A percentile compares a stretch with the other conserved stretches of the same genome.
Evolutionary conservation across 2,888 invertebrate species (phyloP).

Genomic region (Tiliacea citrago): DNA sequence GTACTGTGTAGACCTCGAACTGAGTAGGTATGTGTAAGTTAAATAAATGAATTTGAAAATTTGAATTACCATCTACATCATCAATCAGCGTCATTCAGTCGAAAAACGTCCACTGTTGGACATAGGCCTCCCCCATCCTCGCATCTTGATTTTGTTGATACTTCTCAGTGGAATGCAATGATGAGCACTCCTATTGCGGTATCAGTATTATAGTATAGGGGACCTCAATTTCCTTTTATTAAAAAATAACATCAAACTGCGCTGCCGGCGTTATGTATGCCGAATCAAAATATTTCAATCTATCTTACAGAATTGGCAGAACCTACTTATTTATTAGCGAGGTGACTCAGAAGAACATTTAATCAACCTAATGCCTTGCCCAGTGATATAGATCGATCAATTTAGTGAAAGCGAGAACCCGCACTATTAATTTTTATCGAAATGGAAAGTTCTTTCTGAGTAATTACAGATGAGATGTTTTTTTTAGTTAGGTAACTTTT

Average conservation of each 20-base stretch:
- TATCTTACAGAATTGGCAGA: not conserved
- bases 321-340: not conserved
- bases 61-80: not conserved
- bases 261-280: not conserved
- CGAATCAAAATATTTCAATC: not conserved
- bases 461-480: slow-evolving; percentile 54
- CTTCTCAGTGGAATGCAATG: not conserved
- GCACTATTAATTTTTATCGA: slow-evolving; percentile 54
- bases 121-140: too few relatives aligned
- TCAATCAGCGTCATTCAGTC: not conserved
- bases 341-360: slow-evolving; percentile 20
- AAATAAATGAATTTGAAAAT: not conserved
- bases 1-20: too few relatives aligned
- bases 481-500: slow-evolving; percentile 28
- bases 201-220: not conserved
- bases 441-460: slow-evolving; percentile 57
- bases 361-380: slow-evolving; percentile 28
- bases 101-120: not conserved
- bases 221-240: too few relatives aligned
- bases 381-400: slow-evolving; percentile 37
- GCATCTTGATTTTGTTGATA: not conserved
- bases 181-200: not conserved
- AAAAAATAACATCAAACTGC: not conserved
- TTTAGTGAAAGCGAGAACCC: slow-evolving; percentile 48
- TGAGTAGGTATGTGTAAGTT: not conserved